Base-by-base conservation (phyloP, 1,140 invertebrate species). In the Drosophila virilis region DNA sequence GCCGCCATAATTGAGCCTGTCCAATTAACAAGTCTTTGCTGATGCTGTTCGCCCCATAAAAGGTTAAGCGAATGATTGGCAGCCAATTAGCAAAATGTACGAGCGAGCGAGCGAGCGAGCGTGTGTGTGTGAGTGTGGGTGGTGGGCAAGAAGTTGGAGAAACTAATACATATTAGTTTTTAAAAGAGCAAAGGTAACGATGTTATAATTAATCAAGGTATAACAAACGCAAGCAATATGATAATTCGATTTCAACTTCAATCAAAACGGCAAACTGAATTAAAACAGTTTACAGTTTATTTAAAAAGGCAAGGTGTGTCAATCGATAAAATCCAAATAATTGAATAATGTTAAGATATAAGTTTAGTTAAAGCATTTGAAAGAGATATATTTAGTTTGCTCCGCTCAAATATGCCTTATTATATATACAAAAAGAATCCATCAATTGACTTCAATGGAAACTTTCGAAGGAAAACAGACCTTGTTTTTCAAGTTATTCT, bases 61-160 rank as follows among this genome's bases (percentile, higher is more conserved):
- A 62, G 60, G 60, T 51, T 62, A 62, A 51, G 45, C 33, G 60
- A 28, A 45, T 62, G 60, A 62, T 62, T 62, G 60, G 46, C 60
- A 62, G 60, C 35, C 60, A 62, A 62, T 62, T 62, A 62, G 60
- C 48, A 51, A 62, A 52, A 28, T 45, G 42, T 8, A 22, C 6
- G 12, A 51, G 22, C 33, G n/a, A n/a, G n/a, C n/a, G n/a, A n/a
- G n/a, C n/a, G n/a, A n/a, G n/a, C n/a, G n/a, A n/a, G n/a, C n/a
- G n/a, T n/a, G 6, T 42, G 8, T 13, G 45, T 13, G 35, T 9
- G 32, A 2, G 13, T 15, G 8, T n/a, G n/a, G n/a, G n/a, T n/a
- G 32, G 6, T 17, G 40, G 7, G 33, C 6, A 10, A 17, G 40
- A 8, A 62, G 32, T 28, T 48, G 38, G 15, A 22, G 33, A 46